phyloP scores from a whole-genome alignment of 37 sponge, comb jelly and placozoan genomes.

The Theonella swinhoei region DNA sequence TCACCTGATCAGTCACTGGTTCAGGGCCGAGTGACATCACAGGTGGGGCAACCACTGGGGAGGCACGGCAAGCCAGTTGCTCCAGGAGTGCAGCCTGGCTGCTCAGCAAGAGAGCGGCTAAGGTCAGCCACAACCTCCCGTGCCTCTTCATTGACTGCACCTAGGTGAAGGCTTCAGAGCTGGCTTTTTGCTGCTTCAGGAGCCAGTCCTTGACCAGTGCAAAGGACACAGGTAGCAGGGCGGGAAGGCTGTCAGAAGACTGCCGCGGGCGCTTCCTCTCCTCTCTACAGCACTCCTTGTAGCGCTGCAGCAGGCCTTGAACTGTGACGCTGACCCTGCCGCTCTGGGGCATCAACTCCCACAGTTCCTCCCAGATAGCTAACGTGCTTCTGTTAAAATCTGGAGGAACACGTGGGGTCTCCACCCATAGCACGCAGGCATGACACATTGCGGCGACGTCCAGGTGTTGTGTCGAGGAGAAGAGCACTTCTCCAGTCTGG shows the following conservation, averaged over 20 bases:
- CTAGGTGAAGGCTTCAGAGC: slow-evolving; percentile 29
- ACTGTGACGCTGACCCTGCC: slow-evolving; percentile 36
- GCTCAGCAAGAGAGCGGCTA: slow-evolving; percentile 43
- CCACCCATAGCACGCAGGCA: slow-evolving; percentile 47
- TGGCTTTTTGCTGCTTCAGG: slow-evolving; percentile 47
- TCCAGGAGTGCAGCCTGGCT: slow-evolving; percentile 43
- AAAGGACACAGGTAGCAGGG: slow-evolving; percentile 60
- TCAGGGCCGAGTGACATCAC: slow-evolving; percentile 49
- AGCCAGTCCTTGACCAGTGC: slow-evolving; percentile 60
- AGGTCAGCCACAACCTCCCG: slow-evolving; percentile 40
- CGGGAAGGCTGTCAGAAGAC: slow-evolving; percentile 8
- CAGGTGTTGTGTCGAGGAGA: slow-evolving; percentile 31
- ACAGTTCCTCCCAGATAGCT: slow-evolving; percentile 51
- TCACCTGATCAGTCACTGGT: slow-evolving; percentile 31
- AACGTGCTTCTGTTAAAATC: slow-evolving; percentile 37
- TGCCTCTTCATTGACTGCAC: slow-evolving; percentile 42
- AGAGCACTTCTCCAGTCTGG: slow-evolving; percentile 15
- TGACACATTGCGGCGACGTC: slow-evolving; percentile 27
- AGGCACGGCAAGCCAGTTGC: slow-evolving; percentile 45
- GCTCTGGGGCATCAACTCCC: slow-evolving; percentile 50
- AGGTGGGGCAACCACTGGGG: slow-evolving; percentile 39
- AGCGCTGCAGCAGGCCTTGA: slow-evolving; percentile 23
- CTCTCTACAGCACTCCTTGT: slow-evolving; percentile 37
- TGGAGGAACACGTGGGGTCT: slow-evolving; percentile 26
- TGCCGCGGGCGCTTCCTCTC: slow-evolving; percentile 31